phyloP scores from a whole-genome alignment of 2,113 vertebrate species.

The Rhegmatorhina hoffmannsi region DNA sequence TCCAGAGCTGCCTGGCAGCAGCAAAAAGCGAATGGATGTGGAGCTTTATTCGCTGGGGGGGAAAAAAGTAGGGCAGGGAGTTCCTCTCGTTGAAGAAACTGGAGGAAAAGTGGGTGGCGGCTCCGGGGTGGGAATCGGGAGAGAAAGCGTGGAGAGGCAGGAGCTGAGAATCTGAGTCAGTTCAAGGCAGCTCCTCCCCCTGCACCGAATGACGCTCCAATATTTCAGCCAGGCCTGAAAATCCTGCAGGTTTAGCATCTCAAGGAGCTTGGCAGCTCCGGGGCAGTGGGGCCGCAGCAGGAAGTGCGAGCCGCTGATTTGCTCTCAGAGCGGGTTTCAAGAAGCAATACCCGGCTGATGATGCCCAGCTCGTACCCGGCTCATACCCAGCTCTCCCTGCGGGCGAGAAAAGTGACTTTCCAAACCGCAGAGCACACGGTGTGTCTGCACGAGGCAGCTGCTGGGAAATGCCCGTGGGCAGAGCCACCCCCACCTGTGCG shows the following conservation, averaged over 20 bases:
- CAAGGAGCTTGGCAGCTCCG: neutral
- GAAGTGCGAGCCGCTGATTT: neutral
- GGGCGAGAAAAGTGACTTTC: conserved; percentile 45
- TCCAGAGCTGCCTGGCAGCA: neutral
- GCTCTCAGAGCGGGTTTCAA: conserved; percentile 2
- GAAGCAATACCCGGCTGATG: conserved; percentile 23
- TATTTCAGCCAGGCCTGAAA: neutral
- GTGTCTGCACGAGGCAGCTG: neutral
- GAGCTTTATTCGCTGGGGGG: neutral
- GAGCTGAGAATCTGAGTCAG: neutral
- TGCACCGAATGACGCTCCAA: conserved; percentile 32
- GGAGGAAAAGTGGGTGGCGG: neutral
- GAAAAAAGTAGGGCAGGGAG: conserved; percentile 26
- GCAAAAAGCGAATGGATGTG: neutral
- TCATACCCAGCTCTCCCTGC: neutral
- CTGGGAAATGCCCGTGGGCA: neutral
- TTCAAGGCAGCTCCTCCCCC: conserved; percentile 20
- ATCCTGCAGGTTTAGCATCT: neutral
- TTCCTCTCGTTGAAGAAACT: neutral
- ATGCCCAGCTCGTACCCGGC: no score
- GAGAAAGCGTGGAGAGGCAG: neutral
- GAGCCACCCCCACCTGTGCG: neutral
- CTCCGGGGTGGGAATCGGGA: neutral
- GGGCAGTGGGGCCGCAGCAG: neutral
- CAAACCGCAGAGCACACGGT: neutral